Conservation (phyloP, 1,140 invertebrate genomes). For the Euwallacea fornicatus region DNA sequence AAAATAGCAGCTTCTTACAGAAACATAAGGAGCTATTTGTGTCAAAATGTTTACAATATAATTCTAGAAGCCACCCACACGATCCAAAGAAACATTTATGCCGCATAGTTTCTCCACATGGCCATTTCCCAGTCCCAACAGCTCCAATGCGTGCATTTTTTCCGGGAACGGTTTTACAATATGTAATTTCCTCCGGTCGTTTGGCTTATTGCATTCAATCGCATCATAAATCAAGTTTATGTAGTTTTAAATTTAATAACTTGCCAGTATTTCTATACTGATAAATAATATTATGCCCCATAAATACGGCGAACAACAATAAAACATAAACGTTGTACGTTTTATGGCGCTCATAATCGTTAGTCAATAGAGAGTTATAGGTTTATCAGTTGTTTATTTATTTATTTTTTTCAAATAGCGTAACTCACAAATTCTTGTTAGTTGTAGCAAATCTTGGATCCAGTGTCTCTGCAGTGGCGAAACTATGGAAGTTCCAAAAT, state of each 20-base stretch:
- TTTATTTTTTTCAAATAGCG: background rate
- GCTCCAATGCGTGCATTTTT: background rate
- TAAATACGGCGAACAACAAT: conserved; percentile 29
- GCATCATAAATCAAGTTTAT: conserved; percentile 23
- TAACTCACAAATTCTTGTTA: too few relatives aligned
- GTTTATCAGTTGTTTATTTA: background rate
- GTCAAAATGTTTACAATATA: too few relatives aligned
- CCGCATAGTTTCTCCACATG: too few relatives aligned
- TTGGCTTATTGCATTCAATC: conserved; percentile 19
- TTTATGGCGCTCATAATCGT: conserved; percentile 18
- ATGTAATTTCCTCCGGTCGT: conserved; percentile 8
- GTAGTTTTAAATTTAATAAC: conserved; percentile 32
- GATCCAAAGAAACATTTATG: too few relatives aligned
- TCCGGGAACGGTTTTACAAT: conserved; percentile 10
- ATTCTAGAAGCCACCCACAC: too few relatives aligned
- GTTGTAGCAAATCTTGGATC: too few relatives aligned
- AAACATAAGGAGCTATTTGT: too few relatives aligned
- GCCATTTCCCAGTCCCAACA: too few relatives aligned
- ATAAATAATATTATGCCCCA: conserved; percentile 29
- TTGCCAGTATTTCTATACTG: conserved; percentile 25
- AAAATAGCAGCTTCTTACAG: too few relatives aligned
- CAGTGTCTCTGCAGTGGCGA: too few relatives aligned
- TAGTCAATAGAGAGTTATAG: background rate
- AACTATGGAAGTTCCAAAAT: too few relatives aligned
- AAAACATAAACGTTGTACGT: conserved; percentile 20